Base-by-base conservation (phyloP, 2,888 invertebrate species). In the Lumbricus terrestris region DNA sequence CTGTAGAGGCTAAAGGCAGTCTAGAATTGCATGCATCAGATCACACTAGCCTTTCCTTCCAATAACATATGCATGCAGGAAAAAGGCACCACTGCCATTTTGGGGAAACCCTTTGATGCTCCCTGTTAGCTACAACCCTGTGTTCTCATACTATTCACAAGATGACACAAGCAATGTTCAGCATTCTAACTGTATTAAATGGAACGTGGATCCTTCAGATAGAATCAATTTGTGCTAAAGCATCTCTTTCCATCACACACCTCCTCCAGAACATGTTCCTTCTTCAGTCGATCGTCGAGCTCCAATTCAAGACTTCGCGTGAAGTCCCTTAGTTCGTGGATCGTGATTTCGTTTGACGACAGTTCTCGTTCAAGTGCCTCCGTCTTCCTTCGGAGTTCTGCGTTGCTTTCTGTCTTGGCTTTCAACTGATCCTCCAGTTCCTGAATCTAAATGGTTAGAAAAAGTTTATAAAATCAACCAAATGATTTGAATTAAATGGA, bases 251-350 rank as follows among this genome's bases (percentile, higher is more conserved):
- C 29, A 1, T 11, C 16, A 69, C n/a, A 11, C n/a, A 90, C 90
- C 90, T 88, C 35, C 20, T 33, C 23, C n/a, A 90, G 54, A 42
- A 42, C 40, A 38, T 90, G 82, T 47, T 90, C 90, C 34, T 34
- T 40, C 88, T 47, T 90, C 23, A 82, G 83, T 88, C 54, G 82
- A 47, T 90, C 90, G n/a, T 97, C 97, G 0, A 97, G 95, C 94
- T 97, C 97, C 0, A 95, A 95, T 94, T 98, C 98, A 83, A 97
- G 95, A 92, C 97, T 97, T 0, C 96, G 95, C 90, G 98, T 97
- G 90, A 97, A 97, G 91, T 97, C 97, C 54, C 97, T 95, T 33
- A 97, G 95, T 23, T 97, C 96, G 93, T 96, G 96, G 37, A 97
- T 96, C 94, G 97, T 97, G 90, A 97, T 97, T 47, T 97, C 96